These are phyloP conservation scores for Podocnemis expansa DNA, from an alignment of 2,113 vertebrate genomes.

Conservation along the genomic window DNA sequence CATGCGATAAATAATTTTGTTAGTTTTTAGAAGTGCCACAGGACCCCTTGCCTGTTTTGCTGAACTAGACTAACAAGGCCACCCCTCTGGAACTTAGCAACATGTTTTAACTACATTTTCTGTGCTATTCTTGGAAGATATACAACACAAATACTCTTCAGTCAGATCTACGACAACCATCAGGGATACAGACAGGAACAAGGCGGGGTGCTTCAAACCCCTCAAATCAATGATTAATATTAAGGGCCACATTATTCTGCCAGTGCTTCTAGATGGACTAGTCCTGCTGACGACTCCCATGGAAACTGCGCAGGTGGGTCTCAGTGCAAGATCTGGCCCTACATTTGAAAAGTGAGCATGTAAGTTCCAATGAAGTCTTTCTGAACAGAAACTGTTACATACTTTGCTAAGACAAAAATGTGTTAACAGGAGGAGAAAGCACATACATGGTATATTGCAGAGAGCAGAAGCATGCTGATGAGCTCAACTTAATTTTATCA, in stretches of 20 bases:
- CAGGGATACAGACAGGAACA: conserved; percentile 76
- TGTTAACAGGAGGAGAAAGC: neutral
- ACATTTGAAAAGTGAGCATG: conserved; percentile 46
- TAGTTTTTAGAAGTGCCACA: too few species aligned
- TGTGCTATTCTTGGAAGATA: conserved; percentile 75
- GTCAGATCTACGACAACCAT: conserved; percentile 78
- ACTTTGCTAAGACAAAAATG: neutral
- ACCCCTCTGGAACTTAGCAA: too few species aligned
- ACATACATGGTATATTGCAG: neutral
- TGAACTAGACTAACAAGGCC: too few species aligned
- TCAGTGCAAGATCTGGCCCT: conserved; percentile 20
- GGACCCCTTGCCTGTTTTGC: too few species aligned
- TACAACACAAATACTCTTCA: conserved; percentile 78
- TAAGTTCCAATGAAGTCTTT: conserved; percentile 31
- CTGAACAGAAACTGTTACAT: neutral
- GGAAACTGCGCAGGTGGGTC: conserved; percentile 13
- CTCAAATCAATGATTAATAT: conserved; percentile 59
- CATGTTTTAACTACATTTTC: too few species aligned
- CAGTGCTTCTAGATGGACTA: conserved; percentile 39
- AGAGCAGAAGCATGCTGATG: neutral
- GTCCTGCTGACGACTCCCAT: conserved; percentile 56
- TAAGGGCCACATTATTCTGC: conserved; percentile 38
- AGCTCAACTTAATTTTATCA: conserved; percentile 7
- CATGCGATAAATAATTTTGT: too few species aligned
- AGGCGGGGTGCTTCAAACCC: conserved; percentile 75